phyloP scores from a whole-genome alignment of 1,140 invertebrate genomes.

The Laodelphax striatellus region DNA sequence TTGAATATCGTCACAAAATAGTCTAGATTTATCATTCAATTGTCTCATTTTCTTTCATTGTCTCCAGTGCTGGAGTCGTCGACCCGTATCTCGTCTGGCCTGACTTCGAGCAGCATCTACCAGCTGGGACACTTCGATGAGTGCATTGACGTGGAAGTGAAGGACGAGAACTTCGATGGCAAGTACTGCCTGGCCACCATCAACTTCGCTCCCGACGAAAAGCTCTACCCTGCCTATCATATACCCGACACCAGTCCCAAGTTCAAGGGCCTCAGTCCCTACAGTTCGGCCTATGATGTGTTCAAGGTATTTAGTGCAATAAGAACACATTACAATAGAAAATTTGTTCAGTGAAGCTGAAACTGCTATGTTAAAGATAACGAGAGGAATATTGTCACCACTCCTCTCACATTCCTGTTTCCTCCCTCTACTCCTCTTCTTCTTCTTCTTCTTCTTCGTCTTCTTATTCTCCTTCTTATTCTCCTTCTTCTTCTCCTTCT shows the following conservation, averaged over 20 bases:
- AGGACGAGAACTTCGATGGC: constrained; percentile 1
- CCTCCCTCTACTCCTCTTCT: no score
- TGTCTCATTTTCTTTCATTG: neutral
- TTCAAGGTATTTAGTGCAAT: constrained; percentile 10
- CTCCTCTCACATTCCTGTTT: no score
- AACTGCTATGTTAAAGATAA: no score
- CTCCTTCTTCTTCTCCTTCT: no score
- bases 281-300: constrained; percentile 12
- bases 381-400: no score
- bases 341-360: no score
- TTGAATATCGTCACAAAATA: no score
- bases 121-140: constrained; percentile 58
- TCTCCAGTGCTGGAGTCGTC: constrained; percentile 52
- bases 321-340: no score
- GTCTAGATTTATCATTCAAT: no score
- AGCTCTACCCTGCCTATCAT: constrained; percentile 14
- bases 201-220: neutral
- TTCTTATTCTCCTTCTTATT: no score
- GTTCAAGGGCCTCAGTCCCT: neutral
- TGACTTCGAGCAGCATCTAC: constrained; percentile 46
- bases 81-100: constrained; percentile 45
- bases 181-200: constrained; percentile 13
- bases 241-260: neutral
- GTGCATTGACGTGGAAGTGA: constrained; percentile 32
- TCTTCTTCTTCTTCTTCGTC: no score